Evolutionary conservation across 2,888 invertebrate species (phyloP), one percentile per base, ranked within the genome.

Genomic region (Lapara coniferarum): DNA sequence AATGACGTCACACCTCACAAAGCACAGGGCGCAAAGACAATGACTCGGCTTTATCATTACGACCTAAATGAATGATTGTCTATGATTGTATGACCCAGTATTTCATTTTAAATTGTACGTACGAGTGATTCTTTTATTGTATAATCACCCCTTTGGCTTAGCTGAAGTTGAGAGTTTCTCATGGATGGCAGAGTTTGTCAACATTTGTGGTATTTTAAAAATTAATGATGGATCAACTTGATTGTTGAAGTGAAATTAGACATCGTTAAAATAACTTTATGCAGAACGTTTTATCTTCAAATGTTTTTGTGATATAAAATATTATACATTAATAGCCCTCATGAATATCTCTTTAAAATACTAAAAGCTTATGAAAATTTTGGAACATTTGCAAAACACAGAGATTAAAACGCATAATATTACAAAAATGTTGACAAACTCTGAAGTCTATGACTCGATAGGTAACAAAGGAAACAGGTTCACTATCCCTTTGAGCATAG

Each of bases 381-480:
- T 2, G 2, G n/a, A n/a, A n/a, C n/a, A 37, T 37, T 37, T 37
- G 8, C 8, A 13, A 51, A 51, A 4, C 2, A 51, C 46, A 46
- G 46, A 46, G 10, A 46, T 46, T 46, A 51, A 51, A 12, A 51
- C n/a, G 7, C 19, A 58, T 2, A 14, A 58, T 58, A 37, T 16
- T 16, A 10, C 16, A 46, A 46, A 49, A 63, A 79, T 74, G 78
- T 75, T 77, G 67, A 71, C 72, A 77, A 77, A 83, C 82, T 81
- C 84, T 86, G 82, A 80, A 70, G 77, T 81, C 80, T 85, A 80
- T 78, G 79, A 81, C 83, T 74, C 78, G 76, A 83, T 77, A 83
- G 83, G 82, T 83, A 78, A 77, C 73, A 85, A 85, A 74, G 73
- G 74, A 79, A 86, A 92, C 92, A 91, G 91, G 92, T 92, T 90